Evolutionary conservation across 2,113 vertebrate genomes (phyloP).

Genomic region (Lepidothrix coronata): DNA sequence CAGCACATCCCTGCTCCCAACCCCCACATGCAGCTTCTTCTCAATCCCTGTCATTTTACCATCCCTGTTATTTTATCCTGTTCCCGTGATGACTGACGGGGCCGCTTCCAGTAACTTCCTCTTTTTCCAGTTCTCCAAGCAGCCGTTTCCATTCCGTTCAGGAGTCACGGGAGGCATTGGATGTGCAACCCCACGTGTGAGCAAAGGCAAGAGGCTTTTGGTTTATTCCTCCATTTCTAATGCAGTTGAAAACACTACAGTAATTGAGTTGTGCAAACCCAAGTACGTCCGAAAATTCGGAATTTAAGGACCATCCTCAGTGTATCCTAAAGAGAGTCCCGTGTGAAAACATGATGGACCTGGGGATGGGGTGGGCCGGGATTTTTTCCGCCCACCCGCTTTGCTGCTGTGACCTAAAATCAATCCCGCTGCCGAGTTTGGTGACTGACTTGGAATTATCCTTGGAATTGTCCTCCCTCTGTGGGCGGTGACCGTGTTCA

Average conservation of each 20-base stretch:
- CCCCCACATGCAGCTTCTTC: not conserved
- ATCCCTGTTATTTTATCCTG: not conserved
- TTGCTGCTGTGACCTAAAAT: constrained; percentile 50
- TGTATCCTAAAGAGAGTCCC: not conserved
- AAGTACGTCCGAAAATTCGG: not conserved
- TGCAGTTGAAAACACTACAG: constrained; percentile 57
- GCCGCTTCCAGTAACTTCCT: constrained; percentile 50
- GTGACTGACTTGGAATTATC: not conserved
- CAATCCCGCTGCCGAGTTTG: not conserved
- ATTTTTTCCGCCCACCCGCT: not conserved
- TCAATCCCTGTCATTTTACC: too few relatives aligned
- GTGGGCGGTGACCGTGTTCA: not conserved
- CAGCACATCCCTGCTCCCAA: not conserved
- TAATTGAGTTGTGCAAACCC: constrained; percentile 50
- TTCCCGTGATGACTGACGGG: not conserved
- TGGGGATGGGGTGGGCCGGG: not conserved
- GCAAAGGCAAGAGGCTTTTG: not conserved
- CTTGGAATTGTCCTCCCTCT: not conserved
- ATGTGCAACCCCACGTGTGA: not conserved
- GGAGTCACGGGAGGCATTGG: not conserved
- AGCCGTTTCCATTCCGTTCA: constrained; percentile 53
- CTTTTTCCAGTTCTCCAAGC: constrained; percentile 54
- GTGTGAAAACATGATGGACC: not conserved
- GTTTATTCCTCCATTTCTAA: not conserved
- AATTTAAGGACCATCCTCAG: not conserved